Percentiles rank a stretch among this genome's conserved stretches.
Conservation (phyloP, 2,888 invertebrate species). For the Heliconius hortense region DNA sequence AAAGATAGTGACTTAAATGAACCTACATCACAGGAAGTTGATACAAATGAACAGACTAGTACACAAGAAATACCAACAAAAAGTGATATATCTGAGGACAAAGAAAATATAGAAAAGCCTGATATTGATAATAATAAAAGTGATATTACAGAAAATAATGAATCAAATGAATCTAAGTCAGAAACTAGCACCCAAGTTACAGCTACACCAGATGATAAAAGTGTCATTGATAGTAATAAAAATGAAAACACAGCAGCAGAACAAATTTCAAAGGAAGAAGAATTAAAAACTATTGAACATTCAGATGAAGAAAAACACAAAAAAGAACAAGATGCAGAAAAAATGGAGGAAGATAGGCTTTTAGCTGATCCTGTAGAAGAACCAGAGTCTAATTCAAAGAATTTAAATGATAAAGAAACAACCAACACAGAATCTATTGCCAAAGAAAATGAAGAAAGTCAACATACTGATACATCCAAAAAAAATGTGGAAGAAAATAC, state of each 20-base stretch:
- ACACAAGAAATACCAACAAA: neutral
- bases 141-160: neutral
- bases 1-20: neutral
- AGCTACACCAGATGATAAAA: neutral
- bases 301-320: slow-evolving; percentile 17
- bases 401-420: slow-evolving; percentile 19
- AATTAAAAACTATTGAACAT: neutral
- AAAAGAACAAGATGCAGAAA: slow-evolving; percentile 35
- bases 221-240: neutral
- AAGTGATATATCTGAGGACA: slow-evolving; percentile 19
- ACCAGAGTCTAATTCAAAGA: slow-evolving; percentile 7
- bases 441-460: neutral
- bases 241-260: neutral
- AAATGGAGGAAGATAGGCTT: slow-evolving; percentile 42
- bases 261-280: neutral
- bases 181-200: neutral
- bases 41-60: neutral
- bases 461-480: neutral
- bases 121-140: slow-evolving; percentile 15
- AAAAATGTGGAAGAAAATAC: neutral
- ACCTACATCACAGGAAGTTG: neutral
- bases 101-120: slow-evolving; percentile 10
- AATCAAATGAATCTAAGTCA: neutral
- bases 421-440: slow-evolving; percentile 16
- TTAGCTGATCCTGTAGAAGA: slow-evolving; percentile 40